Evolutionary conservation across 92 coral and sea anemone genomes (phyloP).

Genomic region (Blastomussa wellsi): DNA sequence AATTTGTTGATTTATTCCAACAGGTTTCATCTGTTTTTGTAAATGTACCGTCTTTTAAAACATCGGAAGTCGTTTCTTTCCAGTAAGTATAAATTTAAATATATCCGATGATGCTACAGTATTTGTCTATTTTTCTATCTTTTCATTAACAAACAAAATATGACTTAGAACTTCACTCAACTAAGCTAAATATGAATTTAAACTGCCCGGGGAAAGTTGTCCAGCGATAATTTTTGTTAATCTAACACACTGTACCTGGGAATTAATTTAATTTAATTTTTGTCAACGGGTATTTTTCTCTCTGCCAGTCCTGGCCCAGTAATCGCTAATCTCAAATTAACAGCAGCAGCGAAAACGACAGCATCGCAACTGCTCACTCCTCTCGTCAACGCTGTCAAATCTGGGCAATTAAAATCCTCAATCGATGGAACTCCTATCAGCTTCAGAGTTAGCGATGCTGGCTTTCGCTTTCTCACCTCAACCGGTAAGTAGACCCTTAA

Average conservation of each 20-base stretch:
- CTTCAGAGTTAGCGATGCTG: conserved; percentile 66
- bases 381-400: conserved; percentile 63
- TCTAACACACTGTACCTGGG: background rate
- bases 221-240: background rate
- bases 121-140: too few species aligned
- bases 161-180: too few species aligned
- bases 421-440: conserved; percentile 81
- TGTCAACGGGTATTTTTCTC: background rate
- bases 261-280: background rate
- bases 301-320: conserved; percentile 78
- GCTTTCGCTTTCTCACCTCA: conserved; percentile 77
- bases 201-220: background rate
- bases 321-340: conserved; percentile 63
- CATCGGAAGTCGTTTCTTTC: conserved; percentile 75
- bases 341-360: conserved; percentile 49
- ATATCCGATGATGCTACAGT: too few species aligned
- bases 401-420: conserved; percentile 80
- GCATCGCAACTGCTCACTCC: conserved; percentile 60
- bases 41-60: conserved; percentile 48
- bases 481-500: conserved; percentile 43
- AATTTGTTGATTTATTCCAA: background rate
- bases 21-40: conserved; percentile 49
- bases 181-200: background rate
- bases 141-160: background rate
- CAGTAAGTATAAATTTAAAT: conserved; percentile 67